Evolutionary conservation across 1,140 invertebrate genomes (phyloP), one percentile per base, ranked within the genome.

Genomic region (Holotrichia oblita): DNA sequence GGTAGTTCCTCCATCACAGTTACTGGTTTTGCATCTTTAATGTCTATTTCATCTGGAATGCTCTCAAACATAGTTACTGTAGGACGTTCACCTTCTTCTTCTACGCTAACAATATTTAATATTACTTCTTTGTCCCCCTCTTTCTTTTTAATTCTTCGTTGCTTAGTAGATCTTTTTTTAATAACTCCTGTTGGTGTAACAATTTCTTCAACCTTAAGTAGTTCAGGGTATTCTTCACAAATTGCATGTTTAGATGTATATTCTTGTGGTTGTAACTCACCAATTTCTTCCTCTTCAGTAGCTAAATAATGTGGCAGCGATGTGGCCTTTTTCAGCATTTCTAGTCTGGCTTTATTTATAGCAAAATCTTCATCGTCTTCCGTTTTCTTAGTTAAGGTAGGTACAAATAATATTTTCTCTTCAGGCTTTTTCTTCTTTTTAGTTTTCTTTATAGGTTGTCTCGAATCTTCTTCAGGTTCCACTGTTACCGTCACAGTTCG

Each of bases 1-100:
- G 83, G 79, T 10, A 85, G 76, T 80, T 88, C 86, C 78, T 87
- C 85, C 40, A 88, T 59, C 27, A 80, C 0, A 80, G 8, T 74
- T 40, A 74, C 20, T 24, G 77, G 77, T 27, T 10, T 72, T 44
- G 77, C 79, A 24, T 89, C 85, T 14, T 80, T 87, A 17, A 85
- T 78, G 72, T 78, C 81, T 76, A 82, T 85, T 77, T 86, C 79
- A 64, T 87, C 83, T 20, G 83, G 79, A 8, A 85, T 76, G 80
- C 88, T 86, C 78, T 87, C 85, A 59, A 87, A 75, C 22, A 80
- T 14, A 79, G n/a, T 27, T 0, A 76, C 17, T 76, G 76, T 77
- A 76, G 55, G 79, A 79, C 78, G 59, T 73, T 73, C 55, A 79
- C 79, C 44, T 77, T 80, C 75, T 40, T 87, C 86, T 75, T 86